Conservation (phyloP, 2,113 vertebrate species). For the Asarcornis scutulata region DNA sequence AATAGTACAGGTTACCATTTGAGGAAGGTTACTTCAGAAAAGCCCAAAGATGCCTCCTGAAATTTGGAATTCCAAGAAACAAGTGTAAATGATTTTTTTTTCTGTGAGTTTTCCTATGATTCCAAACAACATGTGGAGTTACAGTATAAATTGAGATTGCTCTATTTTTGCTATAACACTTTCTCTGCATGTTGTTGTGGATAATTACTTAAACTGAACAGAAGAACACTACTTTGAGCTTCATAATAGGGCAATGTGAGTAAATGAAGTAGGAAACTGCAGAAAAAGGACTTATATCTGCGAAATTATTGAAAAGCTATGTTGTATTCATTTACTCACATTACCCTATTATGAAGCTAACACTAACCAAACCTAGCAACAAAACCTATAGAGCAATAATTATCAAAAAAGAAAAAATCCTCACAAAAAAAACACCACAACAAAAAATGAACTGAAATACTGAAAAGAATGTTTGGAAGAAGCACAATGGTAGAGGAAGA, state of each 20-base stretch:
- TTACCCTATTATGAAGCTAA: not conserved
- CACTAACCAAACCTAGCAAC: not conserved
- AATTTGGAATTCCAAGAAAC: constrained; percentile 5
- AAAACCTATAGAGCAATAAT: not conserved
- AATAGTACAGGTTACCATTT: constrained; percentile 72
- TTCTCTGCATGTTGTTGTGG: not conserved
- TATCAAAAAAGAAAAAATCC: not conserved
- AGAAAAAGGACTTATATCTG: too few species aligned
- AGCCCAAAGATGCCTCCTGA: constrained; percentile 40
- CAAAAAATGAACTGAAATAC: not conserved
- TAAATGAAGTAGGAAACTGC: too few species aligned
- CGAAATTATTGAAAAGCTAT: too few species aligned
- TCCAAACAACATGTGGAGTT: not conserved
- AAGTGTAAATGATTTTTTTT: not conserved
- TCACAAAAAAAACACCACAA: not conserved
- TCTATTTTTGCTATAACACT: not conserved
- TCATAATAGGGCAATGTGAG: too few species aligned
- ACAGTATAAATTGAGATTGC: not conserved
- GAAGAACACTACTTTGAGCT: not conserved
- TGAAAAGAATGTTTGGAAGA: not conserved
- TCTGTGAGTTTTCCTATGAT: not conserved
- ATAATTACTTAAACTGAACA: not conserved
- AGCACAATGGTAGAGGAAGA: not conserved
- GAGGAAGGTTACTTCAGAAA: constrained; percentile 64
- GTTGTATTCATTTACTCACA: not conserved